Evolutionary conservation across 2,888 invertebrate species (phyloP), one percentile per base, ranked within the genome.

Genomic region (Cephus pygmeus): DNA sequence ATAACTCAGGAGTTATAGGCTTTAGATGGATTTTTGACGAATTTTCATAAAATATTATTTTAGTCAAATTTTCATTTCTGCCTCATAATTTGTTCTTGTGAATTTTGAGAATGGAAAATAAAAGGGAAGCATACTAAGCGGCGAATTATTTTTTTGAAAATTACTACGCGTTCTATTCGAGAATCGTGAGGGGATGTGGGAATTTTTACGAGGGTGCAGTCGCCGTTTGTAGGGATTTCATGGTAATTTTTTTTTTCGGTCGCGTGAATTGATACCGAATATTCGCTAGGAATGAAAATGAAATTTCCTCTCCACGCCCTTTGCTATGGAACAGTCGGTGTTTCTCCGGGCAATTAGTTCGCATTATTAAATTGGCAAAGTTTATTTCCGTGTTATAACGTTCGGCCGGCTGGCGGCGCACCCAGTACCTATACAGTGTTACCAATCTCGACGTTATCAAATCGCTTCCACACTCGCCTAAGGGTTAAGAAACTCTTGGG

Each of bases 341-440:
- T 71, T 71, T 71, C 71, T 69, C 75, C 40, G 79, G 78, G 82
- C 84, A 87, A 87, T 86, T 86, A 87, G 83, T 81, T 12, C 80
- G 80, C 81, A 83, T 87, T 86, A 87, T 86, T 83, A 87, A 85
- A 83, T 56, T 81, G 79, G 83, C 82, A 80, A 83, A 87, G 82
- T 87, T 85, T 84, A 84, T 83, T 82, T 81, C 76, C 76, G 75
- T 77, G 76, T 76, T 81, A 75, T 76, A 74, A 73, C 73, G 79
- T 77, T 81, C 40, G 33, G 73, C 33, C 33, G 34, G 35, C 73
- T 36, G 40, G 69, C 79, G 76, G 23, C 75, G 36, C 56, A 78
- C 71, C 75, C 84, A 87, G 86, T 56, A 56, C 23, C 23, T 56
- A 56, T 56, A 56, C 23, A 56, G 56, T 56, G 56, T 56, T 56